phyloP scores from a whole-genome alignment of 2,797 vertebrate species.

The Galago senegalensis region DNA sequence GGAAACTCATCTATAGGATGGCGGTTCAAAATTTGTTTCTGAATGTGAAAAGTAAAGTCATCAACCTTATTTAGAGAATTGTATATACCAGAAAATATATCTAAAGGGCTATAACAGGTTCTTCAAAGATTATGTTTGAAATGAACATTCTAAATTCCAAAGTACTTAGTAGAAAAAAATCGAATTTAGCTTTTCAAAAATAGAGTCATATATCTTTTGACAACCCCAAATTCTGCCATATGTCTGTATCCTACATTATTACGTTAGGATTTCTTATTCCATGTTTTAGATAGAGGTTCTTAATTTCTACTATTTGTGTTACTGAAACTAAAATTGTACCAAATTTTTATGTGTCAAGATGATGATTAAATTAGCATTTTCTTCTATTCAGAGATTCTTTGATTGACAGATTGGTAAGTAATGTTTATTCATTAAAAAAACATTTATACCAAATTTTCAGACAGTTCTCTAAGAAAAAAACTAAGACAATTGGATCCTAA shows the following conservation, averaged over 20 bases:
- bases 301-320: conserved; percentile 20
- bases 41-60: not conserved
- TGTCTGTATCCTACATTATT: not conserved
- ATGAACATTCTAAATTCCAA: not conserved
- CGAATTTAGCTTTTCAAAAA: not conserved
- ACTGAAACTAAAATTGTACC: not conserved
- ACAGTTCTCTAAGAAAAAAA: not conserved
- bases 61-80: not conserved
- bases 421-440: conserved; percentile 65
- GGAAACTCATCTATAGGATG: not conserved
- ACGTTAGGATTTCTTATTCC: not conserved
- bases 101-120: not conserved
- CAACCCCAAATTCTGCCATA: not conserved
- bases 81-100: not conserved
- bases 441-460: conserved; percentile 20
- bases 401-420: conserved; percentile 60
- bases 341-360: conserved; percentile 56
- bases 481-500: not conserved
- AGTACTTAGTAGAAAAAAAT: not conserved
- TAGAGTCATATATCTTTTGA: not conserved
- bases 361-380: conserved; percentile 46
- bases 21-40: not conserved
- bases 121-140: not conserved
- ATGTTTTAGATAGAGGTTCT: not conserved
- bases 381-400: conserved; percentile 25